Conservation (phyloP, 2,888 invertebrate species). For the Hylaea fasciaria region DNA sequence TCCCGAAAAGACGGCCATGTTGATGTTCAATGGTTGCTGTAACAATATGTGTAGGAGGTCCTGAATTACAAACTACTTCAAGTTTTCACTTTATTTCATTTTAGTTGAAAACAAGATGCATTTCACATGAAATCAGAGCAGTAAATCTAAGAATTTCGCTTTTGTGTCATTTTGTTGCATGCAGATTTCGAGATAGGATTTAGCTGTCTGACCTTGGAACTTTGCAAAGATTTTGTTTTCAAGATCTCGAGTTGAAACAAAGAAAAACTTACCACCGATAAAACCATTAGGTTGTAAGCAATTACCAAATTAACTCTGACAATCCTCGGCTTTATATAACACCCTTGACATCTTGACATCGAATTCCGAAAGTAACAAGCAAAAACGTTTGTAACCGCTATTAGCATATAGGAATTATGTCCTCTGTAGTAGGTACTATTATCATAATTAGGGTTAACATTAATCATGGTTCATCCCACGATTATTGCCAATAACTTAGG, state of each 20-base stretch:
- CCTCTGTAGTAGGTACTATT: conserved; percentile 8
- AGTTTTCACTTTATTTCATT: conserved; percentile 21
- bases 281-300: conserved; percentile 31
- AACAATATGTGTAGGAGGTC: conserved; percentile 32
- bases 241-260: conserved; percentile 13
- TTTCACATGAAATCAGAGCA: conserved; percentile 18
- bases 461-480: conserved; percentile 33
- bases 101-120: conserved; percentile 16
- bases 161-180: conserved; percentile 14
- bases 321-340: conserved; percentile 24
- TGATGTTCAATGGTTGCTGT: conserved; percentile 21
- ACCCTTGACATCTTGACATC: conserved; percentile 43
- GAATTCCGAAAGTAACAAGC: conserved; percentile 40
- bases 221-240: conserved; percentile 15
- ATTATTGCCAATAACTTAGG: conserved; percentile 28
- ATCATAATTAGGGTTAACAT: conserved; percentile 29
- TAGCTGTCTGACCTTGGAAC: conserved; percentile 11
- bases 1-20: conserved; percentile 32
- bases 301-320: conserved; percentile 35
- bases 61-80: conserved; percentile 22
- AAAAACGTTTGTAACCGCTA: conserved; percentile 33
- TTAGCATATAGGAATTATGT: conserved; percentile 21
- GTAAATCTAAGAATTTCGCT: conserved; percentile 12
- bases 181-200: conserved; percentile 18
- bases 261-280: conserved; percentile 9